Base-by-base conservation (phyloP, 37 sponge, comb jelly and placozoan genomes). In the Cladorhizidae sp. region DNA sequence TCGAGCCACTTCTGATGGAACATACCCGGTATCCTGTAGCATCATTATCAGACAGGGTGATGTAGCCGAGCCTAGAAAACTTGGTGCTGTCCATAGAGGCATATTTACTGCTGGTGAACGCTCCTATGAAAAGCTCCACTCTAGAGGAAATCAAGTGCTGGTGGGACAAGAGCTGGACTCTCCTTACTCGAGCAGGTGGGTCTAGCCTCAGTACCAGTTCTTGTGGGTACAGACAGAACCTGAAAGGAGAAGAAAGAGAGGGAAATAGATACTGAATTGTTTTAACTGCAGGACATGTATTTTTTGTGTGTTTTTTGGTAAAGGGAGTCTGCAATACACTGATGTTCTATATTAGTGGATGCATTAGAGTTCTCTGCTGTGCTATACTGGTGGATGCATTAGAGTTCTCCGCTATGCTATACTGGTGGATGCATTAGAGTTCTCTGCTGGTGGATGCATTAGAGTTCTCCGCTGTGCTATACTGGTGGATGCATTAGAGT, bases 211-310 rank as follows among this genome's bases (percentile, higher is more conserved):
- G 23, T 18, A 91, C 75, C 20, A 95, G 11, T 56, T 95, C 92
- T 41, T 95, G 95, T 7, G 95, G 95, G 51, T 85, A 95, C 7
- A 81, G 50, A 62, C 95, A 95, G 58, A 79, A 95, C 75, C 93
- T 93, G 75, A 50, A 81, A 14, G n/a, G 33, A 41, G 26, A 33
- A 61, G 32, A n/a, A 41, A 3, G 22, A 52, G 23, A 5, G 22
- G 38, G n/a, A 55, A 21, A 51, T 37, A 15, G 54, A 3, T 18
- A 17, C 15, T n/a, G n/a, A n/a, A n/a, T n/a, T n/a, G n/a, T n/a
- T n/a, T n/a, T n/a, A n/a, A n/a, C n/a, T n/a, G n/a, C n/a, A n/a
- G n/a, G n/a, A n/a, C n/a, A n/a, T n/a, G n/a, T n/a, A n/a, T n/a
- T n/a, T n/a, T n/a, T n/a, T n/a, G n/a, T n/a, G n/a, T n/a, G n/a